Evolutionary conservation across 2,888 invertebrate genomes (phyloP).

Genomic region (Archips crataeganus): DNA sequence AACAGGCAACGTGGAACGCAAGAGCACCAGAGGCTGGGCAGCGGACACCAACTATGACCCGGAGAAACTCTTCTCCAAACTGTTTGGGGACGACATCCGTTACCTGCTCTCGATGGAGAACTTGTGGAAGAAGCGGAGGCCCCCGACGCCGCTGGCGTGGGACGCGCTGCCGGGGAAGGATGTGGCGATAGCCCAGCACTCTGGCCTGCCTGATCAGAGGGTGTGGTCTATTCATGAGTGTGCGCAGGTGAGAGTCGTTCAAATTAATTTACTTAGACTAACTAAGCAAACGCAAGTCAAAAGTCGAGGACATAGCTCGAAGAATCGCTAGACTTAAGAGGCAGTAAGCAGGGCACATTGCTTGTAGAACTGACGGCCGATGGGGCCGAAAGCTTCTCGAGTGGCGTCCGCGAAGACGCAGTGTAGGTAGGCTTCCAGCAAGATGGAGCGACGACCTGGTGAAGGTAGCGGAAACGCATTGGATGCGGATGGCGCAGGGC

Average conservation of each 20-base stretch:
- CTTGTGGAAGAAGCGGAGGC: constrained; percentile 96
- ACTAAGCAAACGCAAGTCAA: too few species aligned
- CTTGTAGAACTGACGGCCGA: too few species aligned
- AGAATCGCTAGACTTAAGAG: too few species aligned
- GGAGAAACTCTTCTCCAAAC: constrained; percentile 94
- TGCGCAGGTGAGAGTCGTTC: constrained; percentile 67
- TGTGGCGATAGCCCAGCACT: constrained; percentile 69
- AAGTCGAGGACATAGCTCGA: too few species aligned
- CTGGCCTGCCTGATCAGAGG: constrained; percentile 90
- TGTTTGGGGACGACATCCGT: constrained; percentile 97
- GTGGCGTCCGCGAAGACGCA: too few species aligned
- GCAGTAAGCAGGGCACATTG: too few species aligned
- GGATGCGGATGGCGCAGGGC: too few species aligned
- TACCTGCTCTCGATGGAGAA: constrained; percentile 98
- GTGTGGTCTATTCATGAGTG: constrained; percentile 93
- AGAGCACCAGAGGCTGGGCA: constrained; percentile 96
- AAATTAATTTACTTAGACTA: neutral
- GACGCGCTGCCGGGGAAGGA: constrained; percentile 87
- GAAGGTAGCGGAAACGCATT: too few species aligned
- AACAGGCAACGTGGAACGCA: constrained; percentile 84
- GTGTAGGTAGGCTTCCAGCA: too few species aligned
- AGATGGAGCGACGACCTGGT: too few species aligned
- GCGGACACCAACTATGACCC: constrained; percentile 93
- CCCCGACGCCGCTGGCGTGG: constrained; percentile 93
- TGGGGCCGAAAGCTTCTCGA: too few species aligned